Conservation (phyloP, 37 sponge, comb jelly and placozoan species). For the Diacarnus erythraeanus region DNA sequence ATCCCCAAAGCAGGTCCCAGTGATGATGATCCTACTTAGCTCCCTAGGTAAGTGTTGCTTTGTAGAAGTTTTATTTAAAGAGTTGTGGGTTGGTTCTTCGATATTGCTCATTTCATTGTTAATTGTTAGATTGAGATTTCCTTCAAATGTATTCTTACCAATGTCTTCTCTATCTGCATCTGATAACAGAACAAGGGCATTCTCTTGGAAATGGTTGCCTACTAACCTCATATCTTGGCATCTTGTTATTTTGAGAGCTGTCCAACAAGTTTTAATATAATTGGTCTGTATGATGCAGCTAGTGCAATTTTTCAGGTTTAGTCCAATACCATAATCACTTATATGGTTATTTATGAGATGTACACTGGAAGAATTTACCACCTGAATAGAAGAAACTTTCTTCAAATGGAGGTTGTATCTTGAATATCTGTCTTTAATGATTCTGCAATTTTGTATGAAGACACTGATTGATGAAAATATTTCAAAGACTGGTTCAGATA, state of each 20-base stretch:
- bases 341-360: conserved; percentile 15
- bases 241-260: neutral
- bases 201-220: conserved; percentile 22
- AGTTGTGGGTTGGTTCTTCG: neutral
- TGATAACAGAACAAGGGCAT: neutral
- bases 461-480: neutral
- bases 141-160: conserved; percentile 13
- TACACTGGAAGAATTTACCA: conserved; percentile 5
- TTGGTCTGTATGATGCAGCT: conserved; percentile 14
- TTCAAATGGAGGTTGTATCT: neutral
- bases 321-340: neutral
- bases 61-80: neutral
- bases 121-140: neutral
- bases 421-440: neutral
- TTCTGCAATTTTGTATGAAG: conserved; percentile 17
- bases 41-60: neutral
- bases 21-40: neutral
- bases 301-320: neutral
- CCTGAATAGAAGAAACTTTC: conserved; percentile 1
- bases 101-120: neutral
- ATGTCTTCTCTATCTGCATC: neutral
- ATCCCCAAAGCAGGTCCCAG: neutral
- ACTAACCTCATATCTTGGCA: neutral
- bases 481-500: neutral
- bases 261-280: conserved; percentile 14